Conservation (phyloP, 2,113 vertebrate genomes). For the Takifugu flavidus region DNA sequence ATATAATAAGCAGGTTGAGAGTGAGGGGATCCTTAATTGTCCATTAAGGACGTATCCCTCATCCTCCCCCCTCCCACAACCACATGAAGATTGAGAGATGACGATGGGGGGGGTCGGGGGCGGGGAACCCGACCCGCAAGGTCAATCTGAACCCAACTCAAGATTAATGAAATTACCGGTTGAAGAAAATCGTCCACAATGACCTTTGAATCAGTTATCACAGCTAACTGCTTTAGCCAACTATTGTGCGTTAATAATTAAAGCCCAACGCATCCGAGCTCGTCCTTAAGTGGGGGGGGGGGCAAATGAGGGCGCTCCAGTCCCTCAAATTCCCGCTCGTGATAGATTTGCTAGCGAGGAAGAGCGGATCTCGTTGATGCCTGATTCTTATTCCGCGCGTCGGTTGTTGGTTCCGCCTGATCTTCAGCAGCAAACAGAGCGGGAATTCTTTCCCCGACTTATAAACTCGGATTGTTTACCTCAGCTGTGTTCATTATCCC, state of each 20-base stretch:
- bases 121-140: slow-evolving; percentile 14
- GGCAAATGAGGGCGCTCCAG: background rate
- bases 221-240: background rate
- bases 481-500: slow-evolving; percentile 11
- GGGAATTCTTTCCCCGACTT: background rate
- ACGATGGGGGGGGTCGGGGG: slow-evolving; percentile 24
- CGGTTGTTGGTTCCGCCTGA: background rate
- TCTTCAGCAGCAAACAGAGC: background rate
- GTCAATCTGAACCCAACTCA: slow-evolving; percentile 28
- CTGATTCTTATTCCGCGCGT: background rate
- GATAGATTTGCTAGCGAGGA: no score
- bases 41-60: slow-evolving; percentile 54
- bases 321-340: no score
- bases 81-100: slow-evolving; percentile 39
- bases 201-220: background rate
- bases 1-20: slow-evolving; percentile 58
- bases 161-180: slow-evolving; percentile 31
- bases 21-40: slow-evolving; percentile 54
- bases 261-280: background rate
- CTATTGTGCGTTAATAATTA: no score
- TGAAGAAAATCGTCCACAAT: no score
- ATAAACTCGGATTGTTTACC: slow-evolving; percentile 1
- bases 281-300: background rate
- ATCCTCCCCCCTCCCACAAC: slow-evolving; percentile 3
- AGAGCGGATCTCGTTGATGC: no score